Conservation (phyloP, 2,888 invertebrate species). For the Oscheius sp. region DNA sequence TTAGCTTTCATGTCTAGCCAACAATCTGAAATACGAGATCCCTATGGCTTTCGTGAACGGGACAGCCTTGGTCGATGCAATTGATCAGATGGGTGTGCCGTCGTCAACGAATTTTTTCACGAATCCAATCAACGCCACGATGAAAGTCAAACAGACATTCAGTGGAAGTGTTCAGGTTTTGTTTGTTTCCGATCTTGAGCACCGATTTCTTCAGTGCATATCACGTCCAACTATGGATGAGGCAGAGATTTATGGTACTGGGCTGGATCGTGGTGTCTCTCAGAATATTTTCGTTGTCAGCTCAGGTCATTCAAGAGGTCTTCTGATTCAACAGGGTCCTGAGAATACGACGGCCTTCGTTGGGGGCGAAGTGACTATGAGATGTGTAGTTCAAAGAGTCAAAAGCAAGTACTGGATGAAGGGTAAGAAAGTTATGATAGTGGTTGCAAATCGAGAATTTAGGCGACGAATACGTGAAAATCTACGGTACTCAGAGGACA, state of each 20-base stretch:
- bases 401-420: conserved; percentile 54
- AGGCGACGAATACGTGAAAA: conserved; percentile 42
- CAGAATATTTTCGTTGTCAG: conserved; percentile 50
- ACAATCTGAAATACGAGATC: conserved; percentile 67
- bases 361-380: conserved; percentile 50
- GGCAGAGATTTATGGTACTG: conserved; percentile 69
- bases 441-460: not conserved
- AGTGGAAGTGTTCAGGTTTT: conserved; percentile 66
- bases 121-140: conserved; percentile 66
- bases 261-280: conserved; percentile 64
- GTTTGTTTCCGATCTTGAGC: not conserved
- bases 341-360: conserved; percentile 49
- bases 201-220: conserved; percentile 59
- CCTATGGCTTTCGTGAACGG: conserved; percentile 71
- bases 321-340: conserved; percentile 54
- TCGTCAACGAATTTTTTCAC: conserved; percentile 68
- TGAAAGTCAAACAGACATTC: conserved; percentile 57
- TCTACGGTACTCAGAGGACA: conserved; percentile 29
- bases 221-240: conserved; percentile 72
- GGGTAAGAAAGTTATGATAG: conserved; percentile 34
- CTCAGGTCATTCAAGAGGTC: conserved; percentile 25
- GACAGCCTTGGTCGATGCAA: conserved; percentile 62
- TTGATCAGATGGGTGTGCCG: conserved; percentile 63
- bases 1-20: conserved; percentile 63
- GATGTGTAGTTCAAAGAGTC: conserved; percentile 48